Evolutionary conservation across 2,113 vertebrate genomes (phyloP).

Genomic region (Tympanuchus pallidicinctus): DNA sequence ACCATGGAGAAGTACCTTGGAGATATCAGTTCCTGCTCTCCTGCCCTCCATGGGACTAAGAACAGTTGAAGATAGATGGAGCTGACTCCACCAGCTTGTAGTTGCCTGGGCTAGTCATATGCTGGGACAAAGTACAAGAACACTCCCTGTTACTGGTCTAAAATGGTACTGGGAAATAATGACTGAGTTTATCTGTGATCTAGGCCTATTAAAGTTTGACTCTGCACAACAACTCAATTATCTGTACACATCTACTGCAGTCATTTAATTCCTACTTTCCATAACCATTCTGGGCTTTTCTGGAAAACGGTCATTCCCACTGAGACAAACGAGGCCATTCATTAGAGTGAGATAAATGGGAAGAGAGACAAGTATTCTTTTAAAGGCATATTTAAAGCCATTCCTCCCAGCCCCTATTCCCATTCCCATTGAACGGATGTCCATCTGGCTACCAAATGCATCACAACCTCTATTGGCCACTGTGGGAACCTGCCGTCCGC

Average conservation of each 20-base stretch:
- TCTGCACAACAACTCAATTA: not conserved
- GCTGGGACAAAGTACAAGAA: not conserved
- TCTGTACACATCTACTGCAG: not conserved
- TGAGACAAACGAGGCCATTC: not conserved
- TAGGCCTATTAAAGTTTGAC: not conserved
- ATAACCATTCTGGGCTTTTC: not conserved
- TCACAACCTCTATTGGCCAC: not conserved
- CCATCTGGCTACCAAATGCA: not conserved
- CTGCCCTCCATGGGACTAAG: not conserved
- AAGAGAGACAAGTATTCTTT: not conserved
- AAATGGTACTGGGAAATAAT: not conserved
- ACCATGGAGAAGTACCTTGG: not conserved
- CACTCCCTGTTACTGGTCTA: not conserved
- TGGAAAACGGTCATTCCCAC: not conserved
- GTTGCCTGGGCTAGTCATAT: not conserved
- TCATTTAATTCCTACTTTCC: not conserved
- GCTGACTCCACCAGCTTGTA: not conserved
- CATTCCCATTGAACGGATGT: not conserved
- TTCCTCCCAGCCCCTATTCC: not conserved
- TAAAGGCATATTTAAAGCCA: not conserved
- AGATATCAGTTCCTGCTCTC: not conserved
- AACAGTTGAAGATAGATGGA: not conserved
- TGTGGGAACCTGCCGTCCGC: not conserved
- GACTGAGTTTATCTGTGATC: not conserved
- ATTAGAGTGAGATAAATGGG: fast-evolving